A percentile compares a stretch with the other conserved stretches of the same genome.
Evolutionary conservation across 2,888 invertebrate genomes (phyloP).

Genomic region (Aproaerema taeniolella): DNA sequence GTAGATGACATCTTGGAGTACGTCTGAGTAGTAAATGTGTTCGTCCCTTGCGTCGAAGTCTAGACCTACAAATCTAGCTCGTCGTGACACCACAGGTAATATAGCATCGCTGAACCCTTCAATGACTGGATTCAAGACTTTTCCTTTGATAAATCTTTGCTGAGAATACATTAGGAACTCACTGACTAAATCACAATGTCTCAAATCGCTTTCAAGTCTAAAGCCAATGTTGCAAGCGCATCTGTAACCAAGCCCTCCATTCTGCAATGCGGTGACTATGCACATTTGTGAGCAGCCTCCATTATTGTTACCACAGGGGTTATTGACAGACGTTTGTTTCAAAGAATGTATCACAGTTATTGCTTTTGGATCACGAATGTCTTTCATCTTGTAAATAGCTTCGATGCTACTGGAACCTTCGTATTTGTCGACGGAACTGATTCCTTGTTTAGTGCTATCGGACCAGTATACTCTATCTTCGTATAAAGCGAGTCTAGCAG

Average conservation of each 20-base stretch:
- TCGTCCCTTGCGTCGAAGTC: slow-evolving; percentile 95
- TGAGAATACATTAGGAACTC: slow-evolving; percentile 97
- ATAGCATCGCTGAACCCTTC: slow-evolving; percentile 97
- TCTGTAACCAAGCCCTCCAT: slow-evolving; percentile 87
- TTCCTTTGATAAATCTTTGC: slow-evolving; percentile 96
- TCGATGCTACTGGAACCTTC: slow-evolving; percentile 87
- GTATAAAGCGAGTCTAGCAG: slow-evolving; percentile 88
- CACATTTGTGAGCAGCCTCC: slow-evolving; percentile 97
- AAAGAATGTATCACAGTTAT: slow-evolving; percentile 89
- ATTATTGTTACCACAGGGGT: slow-evolving; percentile 92
- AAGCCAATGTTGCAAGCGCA: slow-evolving; percentile 96
- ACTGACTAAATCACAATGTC: slow-evolving; percentile 87
- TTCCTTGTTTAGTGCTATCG: slow-evolving; percentile 92
- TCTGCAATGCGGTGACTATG: slow-evolving; percentile 88
- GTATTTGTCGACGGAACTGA: slow-evolving; percentile 92
- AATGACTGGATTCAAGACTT: slow-evolving; percentile 90
- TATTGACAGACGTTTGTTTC: slow-evolving; percentile 84
- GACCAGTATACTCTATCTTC: slow-evolving; percentile 95
- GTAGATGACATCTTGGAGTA: slow-evolving; percentile 96
- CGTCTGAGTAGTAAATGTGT: slow-evolving; percentile 98
- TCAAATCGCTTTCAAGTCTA: slow-evolving; percentile 83
- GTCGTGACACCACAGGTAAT: slow-evolving; percentile 92
- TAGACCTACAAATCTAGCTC: slow-evolving; percentile 95
- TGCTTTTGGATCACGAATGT: slow-evolving; percentile 89
- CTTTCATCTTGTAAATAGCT: slow-evolving; percentile 87